Percentiles rank a stretch among this genome's conserved stretches.
These are phyloP conservation scores for Ara ararauna DNA, from an alignment of 2,797 vertebrate genomes.

Conservation along the genomic window DNA sequence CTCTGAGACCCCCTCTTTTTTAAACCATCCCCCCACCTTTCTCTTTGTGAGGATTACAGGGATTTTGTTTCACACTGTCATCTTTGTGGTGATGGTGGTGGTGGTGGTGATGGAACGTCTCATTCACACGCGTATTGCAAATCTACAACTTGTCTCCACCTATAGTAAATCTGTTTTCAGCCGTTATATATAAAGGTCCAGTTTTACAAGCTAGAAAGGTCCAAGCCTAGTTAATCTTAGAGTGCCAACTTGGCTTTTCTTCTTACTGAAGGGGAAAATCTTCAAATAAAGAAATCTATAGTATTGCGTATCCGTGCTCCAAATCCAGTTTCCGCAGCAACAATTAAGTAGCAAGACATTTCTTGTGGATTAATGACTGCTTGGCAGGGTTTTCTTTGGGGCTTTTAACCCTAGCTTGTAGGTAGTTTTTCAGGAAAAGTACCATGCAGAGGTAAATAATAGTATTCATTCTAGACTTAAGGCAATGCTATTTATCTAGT, in stretches of 20 bases:
- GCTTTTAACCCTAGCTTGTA: conserved; percentile 63
- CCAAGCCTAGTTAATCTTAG: conserved; percentile 16
- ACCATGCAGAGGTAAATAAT: conserved; percentile 46
- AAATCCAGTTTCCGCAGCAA: conserved; percentile 34
- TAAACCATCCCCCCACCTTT: not conserved
- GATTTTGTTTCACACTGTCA: not conserved
- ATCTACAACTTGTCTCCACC: not conserved
- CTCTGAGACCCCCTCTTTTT: not conserved
- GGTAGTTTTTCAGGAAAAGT: conserved; percentile 64
- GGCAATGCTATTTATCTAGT: conserved; percentile 23
- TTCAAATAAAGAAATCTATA: conserved; percentile 29
- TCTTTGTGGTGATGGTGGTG: not conserved
- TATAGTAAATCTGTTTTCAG: conserved; percentile 31
- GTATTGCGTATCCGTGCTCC: not conserved
- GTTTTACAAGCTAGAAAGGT: conserved; percentile 35
- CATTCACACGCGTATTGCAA: not conserved
- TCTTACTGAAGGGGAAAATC: conserved; percentile 9
- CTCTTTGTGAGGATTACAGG: not conserved
- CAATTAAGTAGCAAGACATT: conserved; percentile 50
- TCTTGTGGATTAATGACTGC: conserved; percentile 51
- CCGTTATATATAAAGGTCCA: conserved; percentile 8
- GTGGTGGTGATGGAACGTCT: not conserved
- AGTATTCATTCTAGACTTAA: conserved; percentile 29
- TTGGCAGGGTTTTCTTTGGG: conserved; percentile 36
- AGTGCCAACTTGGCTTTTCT: conserved; percentile 5